These are phyloP conservation scores for Parazoanthus darwini DNA, from an alignment of 92 coral and sea anemone species.

Conservation along the genomic window DNA sequence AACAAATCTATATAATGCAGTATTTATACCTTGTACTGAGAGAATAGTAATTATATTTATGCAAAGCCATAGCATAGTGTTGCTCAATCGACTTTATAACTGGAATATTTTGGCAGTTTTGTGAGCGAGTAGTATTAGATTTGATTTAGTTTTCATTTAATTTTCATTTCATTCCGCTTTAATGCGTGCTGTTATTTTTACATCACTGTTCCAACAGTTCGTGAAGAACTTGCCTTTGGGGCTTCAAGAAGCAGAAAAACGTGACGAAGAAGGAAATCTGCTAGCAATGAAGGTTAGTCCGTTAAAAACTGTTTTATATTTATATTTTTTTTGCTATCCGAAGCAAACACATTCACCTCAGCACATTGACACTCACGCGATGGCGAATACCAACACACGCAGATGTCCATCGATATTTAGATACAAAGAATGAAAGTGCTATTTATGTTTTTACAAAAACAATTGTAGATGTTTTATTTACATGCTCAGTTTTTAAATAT, in stretches of 20 bases:
- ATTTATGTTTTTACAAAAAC: too few species aligned
- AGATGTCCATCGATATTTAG: too few species aligned
- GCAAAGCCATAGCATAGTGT: too few species aligned
- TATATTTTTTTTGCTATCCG: not conserved
- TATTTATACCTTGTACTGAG: not conserved
- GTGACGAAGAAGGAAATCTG: slow-evolving; percentile 8
- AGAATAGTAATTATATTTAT: too few species aligned
- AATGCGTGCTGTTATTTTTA: not conserved
- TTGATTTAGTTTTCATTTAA: not conserved
- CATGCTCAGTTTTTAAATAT: too few species aligned
- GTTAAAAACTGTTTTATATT: not conserved
- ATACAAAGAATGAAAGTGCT: too few species aligned
- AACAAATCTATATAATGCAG: too few species aligned
- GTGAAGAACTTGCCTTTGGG: slow-evolving; percentile 35
- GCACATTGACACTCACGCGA: not conserved
- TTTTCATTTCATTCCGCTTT: not conserved
- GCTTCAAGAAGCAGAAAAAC: not conserved
- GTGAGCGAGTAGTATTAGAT: not conserved
- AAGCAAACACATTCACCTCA: not conserved
- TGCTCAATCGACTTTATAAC: not conserved
- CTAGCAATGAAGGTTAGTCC: slow-evolving; percentile 13
- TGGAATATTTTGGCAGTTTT: too few species aligned
- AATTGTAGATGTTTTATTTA: too few species aligned
- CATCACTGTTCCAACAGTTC: not conserved
- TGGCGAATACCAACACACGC: too few species aligned